phyloP scores from a whole-genome alignment of 2,888 invertebrate genomes.

The Sphaerophoria rueppellii region DNA sequence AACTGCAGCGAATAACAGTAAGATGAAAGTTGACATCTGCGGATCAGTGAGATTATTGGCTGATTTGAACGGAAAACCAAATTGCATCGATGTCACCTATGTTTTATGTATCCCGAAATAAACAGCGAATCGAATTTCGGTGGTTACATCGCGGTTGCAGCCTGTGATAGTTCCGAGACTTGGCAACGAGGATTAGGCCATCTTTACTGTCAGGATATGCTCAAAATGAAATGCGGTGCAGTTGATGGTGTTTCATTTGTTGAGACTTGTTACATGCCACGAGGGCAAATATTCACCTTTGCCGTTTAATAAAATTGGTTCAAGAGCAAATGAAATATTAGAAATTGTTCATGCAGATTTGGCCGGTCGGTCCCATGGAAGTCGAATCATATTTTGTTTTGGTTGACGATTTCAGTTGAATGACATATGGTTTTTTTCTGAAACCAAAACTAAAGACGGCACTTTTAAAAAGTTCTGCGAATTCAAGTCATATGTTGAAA shows the following conservation, averaged over 20 bases:
- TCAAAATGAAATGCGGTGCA: slow-evolving; percentile 24
- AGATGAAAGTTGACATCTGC: not conserved
- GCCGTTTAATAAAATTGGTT: slow-evolving; percentile 4
- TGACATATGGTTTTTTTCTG: slow-evolving; percentile 33
- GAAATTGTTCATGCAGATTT: not conserved
- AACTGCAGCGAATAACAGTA: not conserved
- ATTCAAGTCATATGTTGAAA: not conserved
- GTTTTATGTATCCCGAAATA: slow-evolving; percentile 69
- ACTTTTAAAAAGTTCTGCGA: slow-evolving; percentile 18
- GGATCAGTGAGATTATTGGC: not conserved
- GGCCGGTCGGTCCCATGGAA: slow-evolving; percentile 10
- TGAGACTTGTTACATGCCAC: slow-evolving; percentile 38
- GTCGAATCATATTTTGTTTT: not conserved
- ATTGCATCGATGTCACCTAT: not conserved
- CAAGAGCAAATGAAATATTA: slow-evolving; percentile 1
- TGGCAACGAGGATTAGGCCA: slow-evolving; percentile 47
- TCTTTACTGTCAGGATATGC: slow-evolving; percentile 23
- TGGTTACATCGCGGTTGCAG: slow-evolving; percentile 1
- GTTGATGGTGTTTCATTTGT: not conserved
- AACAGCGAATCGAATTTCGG: too few relatives aligned
- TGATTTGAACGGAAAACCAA: not conserved
- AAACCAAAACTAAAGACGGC: slow-evolving; percentile 41
- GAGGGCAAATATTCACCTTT: slow-evolving; percentile 2
- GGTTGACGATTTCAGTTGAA: slow-evolving; percentile 3
- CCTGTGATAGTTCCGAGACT: not conserved